Percentiles rank a stretch among this genome's conserved stretches.
These are phyloP conservation scores for rabbit (Oryctolagus cuniculus) DNA, from an alignment of 2,113 vertebrate species.

Conservation along the genomic window mOryCun1.1 NC_091439.1:67225501-67226000, in stretches of 20 bases:
- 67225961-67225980: neutral
- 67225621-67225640: neutral
- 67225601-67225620: too few species aligned
- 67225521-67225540: too few species aligned
- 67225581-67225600: too few species aligned
- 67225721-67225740: conserved; percentile 21
- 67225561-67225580: too few species aligned
- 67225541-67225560: too few species aligned
- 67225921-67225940: conserved; percentile 14
- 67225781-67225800: neutral
- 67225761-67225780: neutral
- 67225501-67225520: too few species aligned
- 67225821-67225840: conserved; percentile 47
- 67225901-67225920: neutral
- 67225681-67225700: rapidly evolving
- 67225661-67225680: neutral
- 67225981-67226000: neutral
- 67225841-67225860: neutral
- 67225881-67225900: conserved; percentile 7
- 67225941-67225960: neutral
- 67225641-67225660: neutral
- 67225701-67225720: neutral
- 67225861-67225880: conserved; percentile 36
- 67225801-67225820: neutral
- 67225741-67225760: conserved; percentile 11